Base-by-base conservation (phyloP, 1,140 invertebrate species). In the Listronotus oregonensis region DNA sequence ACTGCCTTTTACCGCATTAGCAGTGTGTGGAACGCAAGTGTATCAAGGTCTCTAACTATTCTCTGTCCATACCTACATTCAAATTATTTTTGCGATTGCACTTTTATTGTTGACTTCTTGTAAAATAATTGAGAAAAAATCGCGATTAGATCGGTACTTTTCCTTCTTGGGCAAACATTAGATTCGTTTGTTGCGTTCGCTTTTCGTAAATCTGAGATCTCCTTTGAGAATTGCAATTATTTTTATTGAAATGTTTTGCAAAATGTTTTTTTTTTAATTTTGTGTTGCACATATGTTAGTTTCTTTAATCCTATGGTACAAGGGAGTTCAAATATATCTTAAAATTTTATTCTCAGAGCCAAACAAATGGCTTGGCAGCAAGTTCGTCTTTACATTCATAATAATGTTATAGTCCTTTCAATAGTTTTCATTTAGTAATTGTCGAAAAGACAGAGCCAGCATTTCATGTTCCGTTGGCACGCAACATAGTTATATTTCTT, bases 31-130 rank as follows among this genome's bases (percentile, higher is more conserved):
- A 51, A 62, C 43, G 59, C 59, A 67, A 67, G 56, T 64, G 49
- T 67, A 67, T 67, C 66, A 67, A 67, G 66, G 66, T 67, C 66
- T 64, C 54, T 67, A 55, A 55, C 60, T 43, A 31, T 50, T 50
- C 42, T 55, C 32, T 57, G 54, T 52, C 59, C 51, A 67, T 67
- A 64, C 66, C 40, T 67, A 64, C 66, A 67, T 67, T 67, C 66
- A 62, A 67, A 67, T 67, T 67, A 67, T 67, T 67, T 67, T 67
- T 67, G 64, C 51, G 37, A 44, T 14, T 51, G 50, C 44, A 67
- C 51, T 62, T 67, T 67, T 67, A 12, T 52, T 21, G n/a, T n/a
- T 10, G 21, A 56, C 40, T 43, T 37, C 50, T 62, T 43, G 58
- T 67, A 52, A 61, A 61, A 62, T 61, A 61, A 54, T 52, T 58